These are phyloP conservation scores for Drosophila kepulauana DNA, from an alignment of 1,140 invertebrate species.

Conservation along the genomic window DNA sequence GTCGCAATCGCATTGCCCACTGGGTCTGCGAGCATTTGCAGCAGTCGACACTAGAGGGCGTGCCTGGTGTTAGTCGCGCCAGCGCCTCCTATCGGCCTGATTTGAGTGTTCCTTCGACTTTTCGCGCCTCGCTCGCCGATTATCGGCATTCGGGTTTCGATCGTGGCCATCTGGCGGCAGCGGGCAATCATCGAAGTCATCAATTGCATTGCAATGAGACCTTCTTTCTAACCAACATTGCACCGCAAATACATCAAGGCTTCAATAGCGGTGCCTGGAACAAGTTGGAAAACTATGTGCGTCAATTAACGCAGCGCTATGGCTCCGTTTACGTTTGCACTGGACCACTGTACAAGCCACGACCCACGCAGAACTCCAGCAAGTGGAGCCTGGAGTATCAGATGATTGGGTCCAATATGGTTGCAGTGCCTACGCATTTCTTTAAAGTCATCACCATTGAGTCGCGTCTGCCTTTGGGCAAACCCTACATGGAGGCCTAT, in stretches of 20 bases:
- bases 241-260: constrained; percentile 97
- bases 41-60: constrained; percentile 5
- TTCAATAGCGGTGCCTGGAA: constrained; percentile 98
- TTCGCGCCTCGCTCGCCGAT: constrained; percentile 93
- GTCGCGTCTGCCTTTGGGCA: constrained; percentile 86
- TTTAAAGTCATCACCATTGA: constrained; percentile 96
- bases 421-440: constrained; percentile 99
- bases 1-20: constrained; percentile 93
- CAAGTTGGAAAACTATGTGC: constrained; percentile 73
- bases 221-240: constrained; percentile 97
- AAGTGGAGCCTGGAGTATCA: constrained; percentile 97
- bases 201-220: constrained; percentile 94
- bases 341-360: constrained; percentile 97
- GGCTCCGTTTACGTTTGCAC: constrained; percentile 97
- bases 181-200: constrained; percentile 94
- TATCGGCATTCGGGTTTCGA: constrained; percentile 97
- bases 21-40: constrained; percentile 99
- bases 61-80: constrained; percentile 88
- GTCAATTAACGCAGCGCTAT: constrained; percentile 91
- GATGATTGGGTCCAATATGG: constrained; percentile 96
- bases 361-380: constrained; percentile 90
- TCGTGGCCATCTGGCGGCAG: constrained; percentile 97
- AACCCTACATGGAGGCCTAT: constrained; percentile 96
- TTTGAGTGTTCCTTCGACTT: constrained; percentile 92
- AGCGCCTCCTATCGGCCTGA: constrained; percentile 94